Base-by-base conservation (phyloP, 2,797 vertebrate genomes). In the Mallotus villosus region DNA sequence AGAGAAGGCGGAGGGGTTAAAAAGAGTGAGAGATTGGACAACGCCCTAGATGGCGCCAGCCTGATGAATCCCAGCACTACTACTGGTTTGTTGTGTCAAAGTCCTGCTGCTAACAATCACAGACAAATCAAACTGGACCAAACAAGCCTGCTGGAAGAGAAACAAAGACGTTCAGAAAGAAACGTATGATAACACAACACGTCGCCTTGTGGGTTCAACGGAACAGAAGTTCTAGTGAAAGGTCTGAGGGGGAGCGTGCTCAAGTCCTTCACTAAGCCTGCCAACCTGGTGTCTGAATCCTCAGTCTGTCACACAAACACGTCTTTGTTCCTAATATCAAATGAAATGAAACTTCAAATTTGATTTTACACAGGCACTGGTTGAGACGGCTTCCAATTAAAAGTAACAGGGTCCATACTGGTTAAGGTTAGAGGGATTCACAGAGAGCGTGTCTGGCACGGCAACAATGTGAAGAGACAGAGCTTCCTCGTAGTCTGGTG, bases 321-420 rank as follows among this genome's bases (percentile, higher is more conserved):
- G 5, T 24, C 63, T 71, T 71, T 71, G 63, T 75, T 27, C 19
- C 11, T 32, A 24, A 24, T 4, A 2, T 8, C 34, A 75, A 75
- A 78, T 59, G n/a, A 46, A 46, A 46, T 46, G 41, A 46, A 46
- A 46, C 41, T n/a, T 69, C 74, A 82, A 82, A 86, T 78, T 67
- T 22, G 21, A 78, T 77, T 75, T 41, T 70, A 77, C 49, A 41
- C 62, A 67, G 64, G 41, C 22, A 66, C 70, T 65, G 57, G 58
- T 81, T 57, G 21, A 76, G 57, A 34, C 3, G 49, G 34, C 67
- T 73, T 81, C 55, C 71, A 59, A 67, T 63, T 77, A 58, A 70
- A 24, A 65, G 67, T 75, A 78, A 79, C 46, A 46, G 22, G 34
- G 21, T 64, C 8, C 34, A 77, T 68, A 67, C 75, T 29, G 63